Base-by-base conservation (phyloP, 2,888 invertebrate genomes). In the Ryuthela nishihirai region DNA sequence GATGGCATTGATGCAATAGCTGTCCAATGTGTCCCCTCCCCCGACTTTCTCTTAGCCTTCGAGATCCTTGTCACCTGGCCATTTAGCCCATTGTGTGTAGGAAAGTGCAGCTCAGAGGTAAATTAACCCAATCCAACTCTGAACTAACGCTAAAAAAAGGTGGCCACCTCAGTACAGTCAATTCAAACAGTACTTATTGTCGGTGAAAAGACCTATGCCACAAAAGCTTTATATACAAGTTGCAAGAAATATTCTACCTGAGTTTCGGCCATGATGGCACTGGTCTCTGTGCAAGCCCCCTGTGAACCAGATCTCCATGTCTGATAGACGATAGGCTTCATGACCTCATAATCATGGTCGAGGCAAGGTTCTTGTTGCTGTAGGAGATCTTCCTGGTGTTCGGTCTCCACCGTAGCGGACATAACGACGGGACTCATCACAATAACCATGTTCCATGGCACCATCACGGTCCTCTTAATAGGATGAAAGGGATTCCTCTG, bases 391-490 rank as follows among this genome's bases (percentile, higher is more conserved):
- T 48, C 62, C 15, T 62, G 64, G 6, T 52, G 42, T 68, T 90
- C 90, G 64, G 58, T 49, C 25, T 92, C 91, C 5, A 69, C 65
- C 1, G 56, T 65, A 17, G 62, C 55, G 50, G 85, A 84, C 84
- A 89, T 88, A 63, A 86, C 80, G 32, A 92, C 84, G 23, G 68
- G 67, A 71, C 93, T 88, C 70, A 93, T 92, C 67, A 92, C 91
- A 46, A 98, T 89, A 66, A 99, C 93, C 82, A 87, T 77, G 77
- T 99, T 98, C 92, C 97, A 95, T 9, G 97, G 95, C 23, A 95
- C 91, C 73, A 86, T 89, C 18, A 91, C 86, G 58, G 92, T 91
- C 71, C 88, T 84, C 39, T 85, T 86, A 68, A 89, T 88, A 1
- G 91, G 85, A 64, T 88, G 84, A 76, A 93, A 93, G 1, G 92